Percentiles rank a stretch among this genome's conserved stretches.
Conservation (phyloP, 2,888 invertebrate genomes). For the Electrophaes corylata region DNA sequence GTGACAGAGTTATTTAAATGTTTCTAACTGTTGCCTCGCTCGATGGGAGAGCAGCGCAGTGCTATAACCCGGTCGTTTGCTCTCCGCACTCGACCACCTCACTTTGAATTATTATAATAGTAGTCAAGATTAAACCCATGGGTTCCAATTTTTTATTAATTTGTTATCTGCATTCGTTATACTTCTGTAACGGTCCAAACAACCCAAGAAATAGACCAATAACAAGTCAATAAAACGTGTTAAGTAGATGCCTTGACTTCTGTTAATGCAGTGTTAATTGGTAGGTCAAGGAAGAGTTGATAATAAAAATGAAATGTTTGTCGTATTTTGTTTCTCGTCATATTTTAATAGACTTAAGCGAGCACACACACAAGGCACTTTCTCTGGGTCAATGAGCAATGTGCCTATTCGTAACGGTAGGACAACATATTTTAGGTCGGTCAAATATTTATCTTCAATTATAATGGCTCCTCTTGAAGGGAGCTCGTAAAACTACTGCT, state of each 20-base stretch:
- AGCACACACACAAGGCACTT: conserved; percentile 41
- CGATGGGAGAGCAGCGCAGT: conserved; percentile 55
- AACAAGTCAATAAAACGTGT: conserved; percentile 44
- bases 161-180: conserved; percentile 38
- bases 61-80: conserved; percentile 64
- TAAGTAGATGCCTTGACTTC: conserved; percentile 44
- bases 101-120: conserved; percentile 39
- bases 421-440: conserved; percentile 50
- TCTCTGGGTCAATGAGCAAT: conserved; percentile 51
- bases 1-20: conserved; percentile 77
- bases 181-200: conserved; percentile 35
- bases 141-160: conserved; percentile 32
- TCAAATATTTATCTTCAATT: conserved; percentile 42
- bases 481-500: conserved; percentile 4
- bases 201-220: conserved; percentile 30
- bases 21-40: conserved; percentile 65
- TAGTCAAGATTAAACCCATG: conserved; percentile 31
- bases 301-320: conserved; percentile 47
- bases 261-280: conserved; percentile 43
- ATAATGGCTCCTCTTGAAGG: conserved; percentile 8
- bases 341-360: conserved; percentile 14
- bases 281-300: conserved; percentile 54
- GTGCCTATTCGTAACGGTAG: conserved; percentile 54
- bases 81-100: conserved; percentile 46
- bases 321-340: conserved; percentile 25